Evolutionary conservation across 2,113 vertebrate species (phyloP).

Genomic region (Stigmatopora nigra): DNA sequence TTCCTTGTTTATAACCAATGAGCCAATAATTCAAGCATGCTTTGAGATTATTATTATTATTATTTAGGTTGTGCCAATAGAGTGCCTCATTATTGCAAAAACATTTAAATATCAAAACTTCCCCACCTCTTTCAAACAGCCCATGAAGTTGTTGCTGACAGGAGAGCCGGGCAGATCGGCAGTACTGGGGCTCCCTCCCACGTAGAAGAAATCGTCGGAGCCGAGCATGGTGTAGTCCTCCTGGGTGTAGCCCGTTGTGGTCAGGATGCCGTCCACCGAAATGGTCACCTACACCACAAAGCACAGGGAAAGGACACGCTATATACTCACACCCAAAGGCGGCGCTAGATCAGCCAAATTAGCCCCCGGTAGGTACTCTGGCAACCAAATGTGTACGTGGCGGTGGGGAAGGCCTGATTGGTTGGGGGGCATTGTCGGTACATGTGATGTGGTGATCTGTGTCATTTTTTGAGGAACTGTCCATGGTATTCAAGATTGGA

Average conservation of each 20-base stretch:
- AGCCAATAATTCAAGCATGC: too few species aligned
- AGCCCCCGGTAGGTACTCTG: conserved; percentile 52
- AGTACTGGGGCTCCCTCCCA: conserved; percentile 97
- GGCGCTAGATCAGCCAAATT: conserved; percentile 70
- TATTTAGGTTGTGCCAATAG: too few species aligned
- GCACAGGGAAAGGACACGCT: conserved; percentile 99
- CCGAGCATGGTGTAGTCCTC: conserved; percentile 99
- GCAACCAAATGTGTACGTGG: conserved; percentile 52
- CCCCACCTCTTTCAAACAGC: conserved; percentile 98
- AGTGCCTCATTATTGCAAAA: not conserved
- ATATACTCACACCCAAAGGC: conserved; percentile 87
- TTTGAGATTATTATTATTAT: too few species aligned
- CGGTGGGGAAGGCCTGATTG: conserved; percentile 44
- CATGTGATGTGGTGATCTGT: not conserved
- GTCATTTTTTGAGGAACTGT: not conserved
- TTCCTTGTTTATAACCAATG: too few species aligned
- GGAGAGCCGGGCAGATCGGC: conserved; percentile 96
- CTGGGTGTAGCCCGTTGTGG: conserved; percentile 99
- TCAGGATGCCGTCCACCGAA: conserved; percentile 99
- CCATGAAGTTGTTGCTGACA: conserved; percentile 99
- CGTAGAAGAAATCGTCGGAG: conserved; percentile 99
- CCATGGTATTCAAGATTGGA: not conserved
- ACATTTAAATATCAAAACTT: not conserved
- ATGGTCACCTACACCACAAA: conserved; percentile 99
- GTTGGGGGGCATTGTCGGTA: conserved; percentile 36